Evolutionary conservation across 2,797 vertebrate genomes (phyloP).

Genomic region (Ibycter americanus): DNA sequence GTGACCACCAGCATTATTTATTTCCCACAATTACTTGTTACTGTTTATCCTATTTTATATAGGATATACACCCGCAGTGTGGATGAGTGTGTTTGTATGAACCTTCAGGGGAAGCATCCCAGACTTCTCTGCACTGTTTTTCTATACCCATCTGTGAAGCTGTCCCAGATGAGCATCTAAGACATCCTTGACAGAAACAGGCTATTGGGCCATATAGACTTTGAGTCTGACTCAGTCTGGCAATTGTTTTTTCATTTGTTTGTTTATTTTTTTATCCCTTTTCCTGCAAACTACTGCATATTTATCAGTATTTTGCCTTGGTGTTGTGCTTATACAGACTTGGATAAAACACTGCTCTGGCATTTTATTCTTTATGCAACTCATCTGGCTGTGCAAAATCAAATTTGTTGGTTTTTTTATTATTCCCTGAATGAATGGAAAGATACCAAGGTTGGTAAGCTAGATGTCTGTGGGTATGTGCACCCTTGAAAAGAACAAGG

Average conservation of each 20-base stretch:
- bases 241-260: not conserved
- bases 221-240: not conserved
- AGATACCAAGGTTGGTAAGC: not conserved
- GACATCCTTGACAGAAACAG: not conserved
- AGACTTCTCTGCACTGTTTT: not conserved
- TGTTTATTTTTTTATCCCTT: not conserved
- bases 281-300: not conserved
- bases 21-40: not conserved
- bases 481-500: not conserved
- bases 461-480: not conserved
- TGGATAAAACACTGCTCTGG: not conserved
- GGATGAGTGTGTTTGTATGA: not conserved
- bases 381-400: not conserved
- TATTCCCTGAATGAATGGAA: not conserved
- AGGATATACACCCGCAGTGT: not conserved
- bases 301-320: not conserved
- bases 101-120: not conserved
- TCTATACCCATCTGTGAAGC: not conserved
- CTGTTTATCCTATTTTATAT: not conserved
- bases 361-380: not conserved
- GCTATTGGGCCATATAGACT: not conserved
- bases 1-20: not conserved
- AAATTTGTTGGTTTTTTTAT: not conserved
- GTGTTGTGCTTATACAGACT: not conserved
- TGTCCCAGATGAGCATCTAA: not conserved